These are phyloP conservation scores for Elegia similella DNA, from an alignment of 2,888 invertebrate species.

Conservation along the genomic window DNA sequence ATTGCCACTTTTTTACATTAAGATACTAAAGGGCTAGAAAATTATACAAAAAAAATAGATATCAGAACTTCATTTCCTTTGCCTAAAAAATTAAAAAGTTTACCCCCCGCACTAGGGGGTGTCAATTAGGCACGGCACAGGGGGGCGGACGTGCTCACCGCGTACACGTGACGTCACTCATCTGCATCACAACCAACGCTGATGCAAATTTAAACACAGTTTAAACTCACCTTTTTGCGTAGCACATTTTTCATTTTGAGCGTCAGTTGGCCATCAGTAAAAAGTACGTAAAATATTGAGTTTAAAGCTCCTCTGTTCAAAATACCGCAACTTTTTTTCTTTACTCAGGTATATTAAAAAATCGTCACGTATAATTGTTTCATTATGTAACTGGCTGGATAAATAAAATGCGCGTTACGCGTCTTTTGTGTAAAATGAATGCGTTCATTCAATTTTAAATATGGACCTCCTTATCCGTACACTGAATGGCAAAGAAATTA, in stretches of 20 bases:
- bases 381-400: constrained; percentile 35
- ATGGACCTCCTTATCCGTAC: constrained; percentile 37
- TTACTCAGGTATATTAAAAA: constrained; percentile 11
- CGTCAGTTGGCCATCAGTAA: constrained; percentile 42
- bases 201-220: constrained; percentile 70
- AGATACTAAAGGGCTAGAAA: no score
- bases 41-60: background rate
- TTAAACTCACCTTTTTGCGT: constrained; percentile 56
- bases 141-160: constrained; percentile 28
- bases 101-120: constrained; percentile 29
- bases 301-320: background rate
- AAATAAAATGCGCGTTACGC: constrained; percentile 55
- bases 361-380: constrained; percentile 10
- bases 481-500: constrained; percentile 57
- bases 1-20: no score
- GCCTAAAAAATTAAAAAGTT: constrained; percentile 18
- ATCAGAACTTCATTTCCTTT: constrained; percentile 11
- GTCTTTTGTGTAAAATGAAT: constrained; percentile 47
- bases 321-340: background rate
- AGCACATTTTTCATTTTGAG: constrained; percentile 46
- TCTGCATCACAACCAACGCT: constrained; percentile 61
- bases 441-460: constrained; percentile 59
- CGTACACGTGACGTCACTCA: constrained; percentile 69
- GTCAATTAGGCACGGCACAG: constrained; percentile 44
- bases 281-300: constrained; percentile 19